phyloP scores from a whole-genome alignment of 2,113 vertebrate genomes.

The Ochotona princeps region DNA sequence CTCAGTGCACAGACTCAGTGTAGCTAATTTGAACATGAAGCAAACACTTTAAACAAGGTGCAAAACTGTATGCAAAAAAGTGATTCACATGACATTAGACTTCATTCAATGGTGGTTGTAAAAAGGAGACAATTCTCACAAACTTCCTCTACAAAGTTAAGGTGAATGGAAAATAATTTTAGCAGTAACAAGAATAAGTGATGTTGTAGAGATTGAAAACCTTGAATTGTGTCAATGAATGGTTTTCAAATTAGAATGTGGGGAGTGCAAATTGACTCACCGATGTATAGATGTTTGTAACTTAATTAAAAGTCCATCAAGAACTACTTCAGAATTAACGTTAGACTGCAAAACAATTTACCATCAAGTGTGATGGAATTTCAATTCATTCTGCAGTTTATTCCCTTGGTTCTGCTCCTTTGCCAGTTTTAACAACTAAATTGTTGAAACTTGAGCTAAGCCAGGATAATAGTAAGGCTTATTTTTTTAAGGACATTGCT shows the following conservation, averaged over 20 bases:
- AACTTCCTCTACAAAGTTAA: conserved; percentile 4
- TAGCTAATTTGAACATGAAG: neutral
- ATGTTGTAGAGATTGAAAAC: neutral
- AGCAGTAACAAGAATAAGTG: neutral
- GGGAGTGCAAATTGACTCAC: conserved; percentile 71
- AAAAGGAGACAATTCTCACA: conserved; percentile 19
- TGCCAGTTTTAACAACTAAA: conserved; percentile 14
- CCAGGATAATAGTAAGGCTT: neutral
- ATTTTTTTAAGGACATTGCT: neutral
- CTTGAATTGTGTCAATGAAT: conserved; percentile 59
- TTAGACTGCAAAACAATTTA: conserved; percentile 64
- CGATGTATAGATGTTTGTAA: conserved; percentile 70
- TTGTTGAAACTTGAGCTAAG: conserved; percentile 24
- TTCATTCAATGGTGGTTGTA: neutral
- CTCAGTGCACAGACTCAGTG: neutral
- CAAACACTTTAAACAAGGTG: neutral
- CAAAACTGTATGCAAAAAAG: neutral
- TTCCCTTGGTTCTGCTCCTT: neutral
- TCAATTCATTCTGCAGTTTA: neutral
- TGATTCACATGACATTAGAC: neutral
- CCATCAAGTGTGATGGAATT: conserved; percentile 41
- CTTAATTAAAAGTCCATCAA: conserved; percentile 82
- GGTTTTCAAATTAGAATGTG: conserved; percentile 68
- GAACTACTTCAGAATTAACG: conserved; percentile 73
- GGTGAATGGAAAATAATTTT: conserved; percentile 48